Evolutionary conservation across 2,797 vertebrate genomes (phyloP).

Genomic region (Otolemur crassicaudatus): DNA sequence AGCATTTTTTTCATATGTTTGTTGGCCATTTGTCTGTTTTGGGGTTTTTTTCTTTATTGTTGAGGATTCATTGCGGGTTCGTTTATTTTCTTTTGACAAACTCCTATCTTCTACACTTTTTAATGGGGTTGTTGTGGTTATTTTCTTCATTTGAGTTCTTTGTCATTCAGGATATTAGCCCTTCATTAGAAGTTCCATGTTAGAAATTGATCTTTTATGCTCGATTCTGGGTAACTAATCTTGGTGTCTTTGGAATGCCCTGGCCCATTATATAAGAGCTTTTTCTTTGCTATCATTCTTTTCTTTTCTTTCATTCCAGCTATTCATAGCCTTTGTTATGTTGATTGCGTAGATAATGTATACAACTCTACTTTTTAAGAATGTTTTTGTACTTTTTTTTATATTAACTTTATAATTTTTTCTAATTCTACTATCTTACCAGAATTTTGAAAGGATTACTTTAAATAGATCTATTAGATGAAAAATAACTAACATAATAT

Average conservation of each 20-base stretch:
- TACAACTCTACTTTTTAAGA: not conserved
- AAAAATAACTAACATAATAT: not conserved
- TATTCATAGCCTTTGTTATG: not conserved
- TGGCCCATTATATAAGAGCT: not conserved
- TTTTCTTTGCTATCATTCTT: not conserved
- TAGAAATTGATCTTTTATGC: not conserved
- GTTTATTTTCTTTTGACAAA: not conserved
- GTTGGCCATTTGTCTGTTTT: not conserved
- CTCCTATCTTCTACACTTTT: not conserved
- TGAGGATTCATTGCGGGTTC: not conserved
- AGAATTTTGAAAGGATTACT: constrained; percentile 1
- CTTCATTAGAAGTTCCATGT: not conserved
- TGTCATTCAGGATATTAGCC: not conserved
- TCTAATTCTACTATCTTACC: not conserved
- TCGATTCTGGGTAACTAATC: not conserved
- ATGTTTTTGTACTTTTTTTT: not conserved
- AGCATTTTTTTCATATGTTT: not conserved
- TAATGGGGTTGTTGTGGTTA: not conserved
- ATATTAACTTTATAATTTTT: constrained; percentile 19
- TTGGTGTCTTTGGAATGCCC: not conserved
- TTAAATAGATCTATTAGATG: not conserved
- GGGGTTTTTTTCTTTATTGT: too few relatives aligned
- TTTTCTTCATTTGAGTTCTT: not conserved
- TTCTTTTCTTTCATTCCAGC: not conserved
- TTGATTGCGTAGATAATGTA: not conserved